phyloP scores from a whole-genome alignment of 2,797 vertebrate genomes.

The Carapus acus region DNA sequence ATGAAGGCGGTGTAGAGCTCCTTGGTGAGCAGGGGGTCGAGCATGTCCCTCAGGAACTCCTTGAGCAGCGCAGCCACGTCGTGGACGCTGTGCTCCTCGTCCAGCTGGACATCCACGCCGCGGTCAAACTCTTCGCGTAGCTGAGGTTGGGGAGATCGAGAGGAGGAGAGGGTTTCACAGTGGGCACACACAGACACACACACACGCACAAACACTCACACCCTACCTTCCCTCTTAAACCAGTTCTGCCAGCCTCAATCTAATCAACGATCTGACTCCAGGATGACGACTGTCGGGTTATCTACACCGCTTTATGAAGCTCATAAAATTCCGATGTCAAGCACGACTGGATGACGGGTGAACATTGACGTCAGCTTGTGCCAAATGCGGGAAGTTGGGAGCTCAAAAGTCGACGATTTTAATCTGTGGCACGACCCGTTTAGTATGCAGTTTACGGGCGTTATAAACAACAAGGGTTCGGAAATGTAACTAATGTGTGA shows the following conservation, averaged over 20 bases:
- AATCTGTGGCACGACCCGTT: conserved; percentile 1
- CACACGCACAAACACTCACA: conserved; percentile 20
- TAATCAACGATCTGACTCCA: conserved; percentile 24
- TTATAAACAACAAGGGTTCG: conserved; percentile 9
- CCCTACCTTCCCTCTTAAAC: conserved; percentile 30
- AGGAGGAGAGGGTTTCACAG: conserved; percentile 15
- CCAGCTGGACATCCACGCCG: conserved; percentile 82
- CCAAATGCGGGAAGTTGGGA: conserved; percentile 12
- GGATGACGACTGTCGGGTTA: conserved; percentile 26
- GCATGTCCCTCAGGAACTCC: conserved; percentile 95
- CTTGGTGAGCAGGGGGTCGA: conserved; percentile 89
- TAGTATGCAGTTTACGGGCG: conserved; percentile 19
- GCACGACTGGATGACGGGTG: neutral
- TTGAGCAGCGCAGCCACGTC: conserved; percentile 91
- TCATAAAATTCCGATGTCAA: neutral
- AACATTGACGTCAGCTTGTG: conserved; percentile 17
- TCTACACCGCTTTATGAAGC: neutral
- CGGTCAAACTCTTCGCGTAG: conserved; percentile 92
- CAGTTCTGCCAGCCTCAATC: conserved; percentile 27
- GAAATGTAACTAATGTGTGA: neutral
- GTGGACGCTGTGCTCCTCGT: conserved; percentile 91
- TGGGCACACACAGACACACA: conserved; percentile 34
- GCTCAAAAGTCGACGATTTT: conserved; percentile 3
- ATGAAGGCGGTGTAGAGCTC: conserved; percentile 96
- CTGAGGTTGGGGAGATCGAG: conserved; percentile 54